A percentile compares a stretch with the other conserved stretches of the same genome.
Evolutionary conservation across 2,888 invertebrate genomes (phyloP).

Genomic region (Silvanus unidentatus): DNA sequence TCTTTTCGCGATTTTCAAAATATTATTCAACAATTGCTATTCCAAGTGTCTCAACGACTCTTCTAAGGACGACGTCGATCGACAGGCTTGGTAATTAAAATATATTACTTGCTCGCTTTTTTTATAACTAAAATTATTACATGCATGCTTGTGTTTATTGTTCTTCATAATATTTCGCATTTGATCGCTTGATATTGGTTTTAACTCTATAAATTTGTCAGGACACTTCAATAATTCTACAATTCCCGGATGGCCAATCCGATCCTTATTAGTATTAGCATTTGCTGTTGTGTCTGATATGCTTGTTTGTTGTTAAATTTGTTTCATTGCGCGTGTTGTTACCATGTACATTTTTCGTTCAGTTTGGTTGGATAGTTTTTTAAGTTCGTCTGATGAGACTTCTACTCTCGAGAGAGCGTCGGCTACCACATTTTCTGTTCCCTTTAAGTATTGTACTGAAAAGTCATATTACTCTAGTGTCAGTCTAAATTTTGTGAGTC

Average conservation of each 20-base stretch:
- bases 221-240: constrained; percentile 15
- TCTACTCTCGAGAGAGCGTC: constrained; percentile 10
- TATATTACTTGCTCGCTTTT: background rate
- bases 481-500: constrained; percentile 1
- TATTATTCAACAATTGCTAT: too few relatives aligned
- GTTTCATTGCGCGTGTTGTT: background rate
- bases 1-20: background rate
- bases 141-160: background rate
- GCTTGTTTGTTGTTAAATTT: background rate
- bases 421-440: constrained; percentile 10
- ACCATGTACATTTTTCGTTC: background rate
- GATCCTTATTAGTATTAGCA: background rate
- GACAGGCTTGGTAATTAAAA: background rate
- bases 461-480: constrained; percentile 11
- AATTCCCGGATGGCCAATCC: constrained; percentile 9
- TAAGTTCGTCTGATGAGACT: constrained; percentile 1
- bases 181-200: background rate
- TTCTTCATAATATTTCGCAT: background rate
- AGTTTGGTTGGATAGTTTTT: background rate
- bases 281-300: background rate
- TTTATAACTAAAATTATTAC: background rate
- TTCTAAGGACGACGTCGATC: background rate
- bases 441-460: constrained; percentile 6
- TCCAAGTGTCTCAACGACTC: background rate
- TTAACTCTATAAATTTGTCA: constrained; percentile 10